These are phyloP conservation scores for Dusona sp. DNA, from an alignment of 2,888 invertebrate species.

Conservation along the genomic window DNA sequence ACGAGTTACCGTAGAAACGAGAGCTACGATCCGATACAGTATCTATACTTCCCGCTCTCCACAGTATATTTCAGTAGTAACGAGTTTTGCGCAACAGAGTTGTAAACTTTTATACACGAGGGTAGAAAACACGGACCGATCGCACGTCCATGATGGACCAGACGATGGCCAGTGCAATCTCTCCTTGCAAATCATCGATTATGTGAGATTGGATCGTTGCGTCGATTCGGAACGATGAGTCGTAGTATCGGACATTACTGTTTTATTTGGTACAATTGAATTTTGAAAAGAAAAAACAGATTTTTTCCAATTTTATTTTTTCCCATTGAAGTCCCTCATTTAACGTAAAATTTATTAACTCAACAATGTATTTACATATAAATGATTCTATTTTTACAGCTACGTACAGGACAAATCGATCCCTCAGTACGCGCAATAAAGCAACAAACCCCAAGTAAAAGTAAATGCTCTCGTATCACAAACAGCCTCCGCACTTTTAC, in stretches of 20 bases:
- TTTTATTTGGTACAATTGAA: not conserved
- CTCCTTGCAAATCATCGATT: slow-evolving; percentile 3
- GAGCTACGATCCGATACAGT: slow-evolving; percentile 61
- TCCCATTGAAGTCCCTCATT: not conserved
- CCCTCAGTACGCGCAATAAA: slow-evolving; percentile 21
- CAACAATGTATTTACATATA: too few species aligned
- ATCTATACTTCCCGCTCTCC: slow-evolving; percentile 47
- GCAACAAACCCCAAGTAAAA: slow-evolving; percentile 56
- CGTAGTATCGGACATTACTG: not conserved
- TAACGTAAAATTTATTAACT: not conserved
- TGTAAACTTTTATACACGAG: slow-evolving; percentile 60
- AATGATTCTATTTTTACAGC: not conserved
- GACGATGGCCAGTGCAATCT: slow-evolving; percentile 40
- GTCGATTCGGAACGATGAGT: not conserved
- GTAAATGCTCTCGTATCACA: slow-evolving; percentile 53
- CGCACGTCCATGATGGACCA: slow-evolving; percentile 39
- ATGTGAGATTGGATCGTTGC: not conserved
- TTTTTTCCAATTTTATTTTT: not conserved
- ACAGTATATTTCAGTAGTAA: slow-evolving; percentile 37
- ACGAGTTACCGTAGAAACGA: slow-evolving; percentile 51
- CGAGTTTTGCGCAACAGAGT: slow-evolving; percentile 69
- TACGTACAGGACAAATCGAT: slow-evolving; percentile 24
- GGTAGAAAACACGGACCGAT: slow-evolving; percentile 68
- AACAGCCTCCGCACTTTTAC: slow-evolving; percentile 66
- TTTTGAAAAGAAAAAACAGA: not conserved